Conservation (phyloP, 2,888 invertebrate genomes). For the Ceratothoa steindachneri region DNA sequence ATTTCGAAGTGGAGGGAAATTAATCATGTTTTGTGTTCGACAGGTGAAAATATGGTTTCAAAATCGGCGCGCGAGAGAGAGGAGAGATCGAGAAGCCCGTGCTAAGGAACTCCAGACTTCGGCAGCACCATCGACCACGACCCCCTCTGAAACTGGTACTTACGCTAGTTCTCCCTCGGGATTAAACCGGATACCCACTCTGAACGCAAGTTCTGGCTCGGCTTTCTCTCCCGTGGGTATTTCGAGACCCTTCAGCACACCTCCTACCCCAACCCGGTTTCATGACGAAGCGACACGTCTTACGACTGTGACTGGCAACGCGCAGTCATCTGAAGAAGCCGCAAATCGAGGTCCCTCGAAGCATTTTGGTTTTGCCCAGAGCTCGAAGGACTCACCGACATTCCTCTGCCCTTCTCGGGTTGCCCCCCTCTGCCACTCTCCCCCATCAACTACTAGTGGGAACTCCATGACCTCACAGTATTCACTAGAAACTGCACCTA, state of each 20-base stretch:
- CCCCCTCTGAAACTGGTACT: background rate
- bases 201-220: background rate
- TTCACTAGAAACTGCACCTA: background rate
- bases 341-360: background rate
- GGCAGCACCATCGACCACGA: background rate
- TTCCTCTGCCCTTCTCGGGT: background rate
- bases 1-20: too few relatives aligned
- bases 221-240: background rate
- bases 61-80: constrained; percentile 43
- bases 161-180: background rate
- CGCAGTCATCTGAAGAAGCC: background rate
- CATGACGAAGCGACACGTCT: background rate
- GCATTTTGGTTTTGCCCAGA: background rate
- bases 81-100: constrained; percentile 39
- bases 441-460: too few relatives aligned
- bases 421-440: too few relatives aligned
- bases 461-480: background rate
- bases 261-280: background rate
- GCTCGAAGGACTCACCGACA: background rate
- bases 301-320: background rate
- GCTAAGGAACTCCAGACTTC: constrained; percentile 23
- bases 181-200: background rate
- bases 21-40: background rate
- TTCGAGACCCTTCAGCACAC: background rate
- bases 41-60: constrained; percentile 48